These are phyloP conservation scores for Pampusana beccarii DNA, from an alignment of 2,113 vertebrate genomes.

Conservation along the genomic window DNA sequence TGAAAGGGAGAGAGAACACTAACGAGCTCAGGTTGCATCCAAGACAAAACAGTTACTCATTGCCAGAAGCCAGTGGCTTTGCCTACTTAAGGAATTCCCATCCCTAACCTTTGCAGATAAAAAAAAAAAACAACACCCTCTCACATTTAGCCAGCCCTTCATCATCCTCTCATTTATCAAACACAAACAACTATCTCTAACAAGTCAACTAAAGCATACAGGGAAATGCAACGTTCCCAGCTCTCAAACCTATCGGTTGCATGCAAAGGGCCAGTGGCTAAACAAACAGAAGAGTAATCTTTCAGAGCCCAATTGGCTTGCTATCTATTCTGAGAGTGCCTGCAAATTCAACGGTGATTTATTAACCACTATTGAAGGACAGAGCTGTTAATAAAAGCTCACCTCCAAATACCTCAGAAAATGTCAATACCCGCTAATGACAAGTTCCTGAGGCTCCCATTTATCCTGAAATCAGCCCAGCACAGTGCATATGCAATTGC, in stretches of 20 bases:
- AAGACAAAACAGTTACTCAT: conserved; percentile 70
- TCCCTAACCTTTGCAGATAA: conserved; percentile 16
- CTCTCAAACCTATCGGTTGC: conserved; percentile 30
- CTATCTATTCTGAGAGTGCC: conserved; percentile 4
- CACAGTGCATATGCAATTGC: neutral
- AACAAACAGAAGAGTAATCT: conserved; percentile 51
- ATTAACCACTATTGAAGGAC: conserved; percentile 63
- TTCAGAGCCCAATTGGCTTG: conserved; percentile 25
- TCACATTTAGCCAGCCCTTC: neutral
- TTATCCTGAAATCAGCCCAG: neutral
- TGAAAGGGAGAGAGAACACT: neutral
- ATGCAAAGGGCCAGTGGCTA: conserved; percentile 22
- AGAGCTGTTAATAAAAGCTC: conserved; percentile 49
- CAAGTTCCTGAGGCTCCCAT: neutral
- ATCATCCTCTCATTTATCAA: conserved; percentile 58
- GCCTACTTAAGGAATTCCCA: conserved; percentile 56
- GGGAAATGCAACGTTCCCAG: conserved; percentile 30
- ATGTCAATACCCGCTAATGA: neutral
- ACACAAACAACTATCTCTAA: conserved; percentile 55
- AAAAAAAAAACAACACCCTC: neutral
- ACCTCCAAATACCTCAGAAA: conserved; percentile 21
- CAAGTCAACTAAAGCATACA: conserved; percentile 43
- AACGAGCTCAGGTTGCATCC: conserved; percentile 30
- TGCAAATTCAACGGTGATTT: conserved; percentile 25
- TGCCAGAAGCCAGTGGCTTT: conserved; percentile 45